Conservation (phyloP, 64 coral and sea anemone genomes). For the Dendrophyllia cribrosa region DNA sequence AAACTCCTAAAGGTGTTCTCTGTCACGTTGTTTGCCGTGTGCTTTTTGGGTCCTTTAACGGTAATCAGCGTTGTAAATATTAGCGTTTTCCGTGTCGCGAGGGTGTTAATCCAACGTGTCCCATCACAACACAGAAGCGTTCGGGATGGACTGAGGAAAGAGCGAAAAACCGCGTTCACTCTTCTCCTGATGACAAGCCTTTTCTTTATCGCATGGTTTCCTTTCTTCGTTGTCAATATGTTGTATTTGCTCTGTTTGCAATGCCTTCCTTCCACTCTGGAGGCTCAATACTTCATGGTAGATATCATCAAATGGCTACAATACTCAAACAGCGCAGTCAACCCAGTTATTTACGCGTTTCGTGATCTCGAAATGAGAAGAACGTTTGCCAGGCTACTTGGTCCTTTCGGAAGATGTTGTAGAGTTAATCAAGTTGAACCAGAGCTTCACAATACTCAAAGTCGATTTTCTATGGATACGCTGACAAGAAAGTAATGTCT, state of each 20-base stretch:
- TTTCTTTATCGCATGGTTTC: constrained; percentile 86
- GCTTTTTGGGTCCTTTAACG: constrained; percentile 62
- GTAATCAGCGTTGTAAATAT: constrained; percentile 72
- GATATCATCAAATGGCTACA: constrained; percentile 83
- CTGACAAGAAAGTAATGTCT: not conserved
- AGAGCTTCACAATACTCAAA: not conserved
- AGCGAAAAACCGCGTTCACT: constrained; percentile 77
- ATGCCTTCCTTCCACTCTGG: constrained; percentile 37
- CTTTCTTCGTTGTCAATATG: constrained; percentile 81
- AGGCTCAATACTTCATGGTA: constrained; percentile 34
- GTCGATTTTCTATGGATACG: not conserved
- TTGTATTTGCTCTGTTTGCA: constrained; percentile 44
- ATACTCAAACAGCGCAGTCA: constrained; percentile 82
- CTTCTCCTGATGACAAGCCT: constrained; percentile 67
- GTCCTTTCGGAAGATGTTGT: not conserved
- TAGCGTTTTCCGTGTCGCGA: constrained; percentile 71
- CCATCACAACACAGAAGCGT: not conserved
- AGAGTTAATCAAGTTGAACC: not conserved
- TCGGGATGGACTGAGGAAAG: constrained; percentile 37
- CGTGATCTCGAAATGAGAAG: constrained; percentile 82
- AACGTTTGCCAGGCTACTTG: constrained; percentile 64
- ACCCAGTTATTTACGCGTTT: constrained; percentile 82
- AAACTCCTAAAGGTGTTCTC: constrained; percentile 39
- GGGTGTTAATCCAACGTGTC: constrained; percentile 43
- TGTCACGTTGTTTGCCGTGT: constrained; percentile 51